Percentiles rank a stretch among this genome's conserved stretches.
Conservation (phyloP, 2,797 vertebrate genomes). For the Geotrypetes seraphini region DNA sequence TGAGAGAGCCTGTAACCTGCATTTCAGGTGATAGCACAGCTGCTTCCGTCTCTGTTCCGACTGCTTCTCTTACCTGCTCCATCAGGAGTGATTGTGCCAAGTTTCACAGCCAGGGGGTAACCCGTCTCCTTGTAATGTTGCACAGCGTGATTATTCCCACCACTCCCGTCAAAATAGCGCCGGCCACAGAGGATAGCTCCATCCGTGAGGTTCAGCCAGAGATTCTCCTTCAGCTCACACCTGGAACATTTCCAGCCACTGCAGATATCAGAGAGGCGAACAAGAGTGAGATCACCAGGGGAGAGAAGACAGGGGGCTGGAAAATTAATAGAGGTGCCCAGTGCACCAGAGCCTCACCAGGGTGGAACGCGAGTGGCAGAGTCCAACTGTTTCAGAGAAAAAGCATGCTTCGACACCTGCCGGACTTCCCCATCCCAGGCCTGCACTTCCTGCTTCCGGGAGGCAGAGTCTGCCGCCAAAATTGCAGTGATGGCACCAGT, state of each 20-base stretch:
- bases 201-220: conserved; percentile 96
- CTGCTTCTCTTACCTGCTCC: conserved; percentile 72
- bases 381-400: conserved; percentile 85
- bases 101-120: conserved; percentile 89
- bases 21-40: no score
- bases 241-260: conserved; percentile 95
- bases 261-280: neutral
- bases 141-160: conserved; percentile 93
- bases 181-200: conserved; percentile 90
- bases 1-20: neutral
- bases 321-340: neutral
- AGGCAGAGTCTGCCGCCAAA: conserved; percentile 88
- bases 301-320: neutral
- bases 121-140: conserved; percentile 84
- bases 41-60: neutral
- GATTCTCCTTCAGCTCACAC: conserved; percentile 90
- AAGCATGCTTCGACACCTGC: conserved; percentile 83
- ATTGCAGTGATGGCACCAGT: conserved; percentile 82
- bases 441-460: conserved; percentile 86
- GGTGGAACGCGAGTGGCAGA: conserved; percentile 90
- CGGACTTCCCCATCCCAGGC: conserved; percentile 96
- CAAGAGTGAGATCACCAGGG: neutral
- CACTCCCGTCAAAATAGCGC: conserved; percentile 90
- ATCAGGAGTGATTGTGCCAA: conserved; percentile 95
- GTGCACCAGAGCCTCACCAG: conserved; percentile 80